Percentiles rank a stretch among this genome's conserved stretches.
Evolutionary conservation across 2,888 invertebrate genomes (phyloP).

Genomic region (Diaprepes abbreviatus): DNA sequence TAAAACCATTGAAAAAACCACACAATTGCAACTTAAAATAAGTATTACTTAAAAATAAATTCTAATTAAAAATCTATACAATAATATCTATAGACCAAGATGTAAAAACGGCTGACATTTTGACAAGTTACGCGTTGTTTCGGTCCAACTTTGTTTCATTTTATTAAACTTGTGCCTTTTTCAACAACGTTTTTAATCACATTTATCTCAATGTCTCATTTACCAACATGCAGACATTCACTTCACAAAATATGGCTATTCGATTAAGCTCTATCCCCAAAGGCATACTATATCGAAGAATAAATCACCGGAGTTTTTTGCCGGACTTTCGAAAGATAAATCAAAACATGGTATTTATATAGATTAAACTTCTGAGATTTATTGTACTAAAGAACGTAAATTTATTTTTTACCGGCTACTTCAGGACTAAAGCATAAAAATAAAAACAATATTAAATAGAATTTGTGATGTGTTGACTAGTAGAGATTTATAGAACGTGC

Average conservation of each 20-base stretch:
- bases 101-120: too few relatives aligned
- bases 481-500: too few relatives aligned
- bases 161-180: background rate
- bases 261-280: conserved; percentile 34
- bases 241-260: conserved; percentile 34
- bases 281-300: conserved; percentile 28
- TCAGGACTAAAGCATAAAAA: too few relatives aligned
- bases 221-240: background rate
- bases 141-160: background rate
- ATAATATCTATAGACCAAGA: too few relatives aligned
- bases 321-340: conserved; percentile 31
- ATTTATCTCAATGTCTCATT: background rate
- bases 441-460: too few relatives aligned
- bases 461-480: too few relatives aligned
- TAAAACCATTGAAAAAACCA: too few relatives aligned
- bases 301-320: conserved; percentile 35
- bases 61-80: too few relatives aligned
- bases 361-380: conserved; percentile 23
- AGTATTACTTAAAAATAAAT: too few relatives aligned
- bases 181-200: background rate
- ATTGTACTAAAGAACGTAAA: background rate
- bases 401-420: too few relatives aligned
- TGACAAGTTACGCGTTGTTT: too few relatives aligned
- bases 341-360: conserved; percentile 35
- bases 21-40: too few relatives aligned